A percentile compares a stretch with the other conserved stretches of the same genome.
phyloP scores from a whole-genome alignment of 2,888 invertebrate species.

The Eudemis profundana region DNA sequence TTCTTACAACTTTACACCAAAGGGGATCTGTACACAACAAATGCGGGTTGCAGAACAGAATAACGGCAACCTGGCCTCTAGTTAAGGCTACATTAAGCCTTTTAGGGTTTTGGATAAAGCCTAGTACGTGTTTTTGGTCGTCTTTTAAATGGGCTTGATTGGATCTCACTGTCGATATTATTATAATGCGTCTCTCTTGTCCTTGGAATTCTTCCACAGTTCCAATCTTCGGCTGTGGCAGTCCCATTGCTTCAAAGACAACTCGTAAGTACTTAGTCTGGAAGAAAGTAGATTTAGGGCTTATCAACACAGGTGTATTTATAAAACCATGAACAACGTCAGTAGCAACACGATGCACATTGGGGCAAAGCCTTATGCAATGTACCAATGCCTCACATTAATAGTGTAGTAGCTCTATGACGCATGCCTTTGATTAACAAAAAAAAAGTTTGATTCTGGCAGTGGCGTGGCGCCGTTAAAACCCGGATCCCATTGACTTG shows the following conservation, averaged over 20 bases:
- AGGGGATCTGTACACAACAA: slow-evolving; percentile 87
- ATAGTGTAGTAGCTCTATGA: too few species aligned
- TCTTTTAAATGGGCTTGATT: slow-evolving; percentile 77
- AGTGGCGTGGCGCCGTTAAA: too few species aligned
- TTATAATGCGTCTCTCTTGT: slow-evolving; percentile 91
- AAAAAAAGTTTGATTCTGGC: too few species aligned
- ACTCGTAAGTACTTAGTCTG: slow-evolving; percentile 88
- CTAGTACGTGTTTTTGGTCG: slow-evolving; percentile 81
- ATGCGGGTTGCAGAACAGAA: slow-evolving; percentile 94
- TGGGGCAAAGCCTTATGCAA: too few species aligned
- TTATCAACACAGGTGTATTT: too few species aligned
- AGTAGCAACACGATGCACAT: too few species aligned
- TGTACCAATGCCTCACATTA: too few species aligned
- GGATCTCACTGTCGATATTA: slow-evolving; percentile 92
- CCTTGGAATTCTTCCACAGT: slow-evolving; percentile 96
- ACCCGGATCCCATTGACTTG: too few species aligned
- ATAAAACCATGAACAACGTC: too few species aligned
- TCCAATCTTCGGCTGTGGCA: slow-evolving; percentile 86
- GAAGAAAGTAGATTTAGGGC: slow-evolving; percentile 72
- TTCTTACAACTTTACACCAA: slow-evolving; percentile 88
- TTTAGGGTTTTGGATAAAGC: slow-evolving; percentile 86
- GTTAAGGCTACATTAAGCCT: slow-evolving; percentile 96
- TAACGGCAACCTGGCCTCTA: slow-evolving; percentile 90
- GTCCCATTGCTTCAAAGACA: slow-evolving; percentile 75
- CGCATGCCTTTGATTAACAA: too few species aligned